phyloP scores from a whole-genome alignment of 2,113 vertebrate species.

The Eulemur rufifrons region DNA sequence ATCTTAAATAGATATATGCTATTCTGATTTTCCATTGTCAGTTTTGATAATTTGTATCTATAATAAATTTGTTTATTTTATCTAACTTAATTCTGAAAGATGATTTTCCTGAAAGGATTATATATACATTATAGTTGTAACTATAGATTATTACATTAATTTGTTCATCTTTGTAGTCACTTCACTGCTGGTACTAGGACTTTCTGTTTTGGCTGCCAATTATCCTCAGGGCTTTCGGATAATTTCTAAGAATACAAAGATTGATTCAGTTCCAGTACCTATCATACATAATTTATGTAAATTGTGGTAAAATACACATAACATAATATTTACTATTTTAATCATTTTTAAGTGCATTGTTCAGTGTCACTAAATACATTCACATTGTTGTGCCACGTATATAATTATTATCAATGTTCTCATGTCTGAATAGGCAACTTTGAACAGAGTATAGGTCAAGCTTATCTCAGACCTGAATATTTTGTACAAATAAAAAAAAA shows the following conservation, averaged over 20 bases:
- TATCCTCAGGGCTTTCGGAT: not conserved
- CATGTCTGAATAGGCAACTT: not conserved
- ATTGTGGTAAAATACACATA: not conserved
- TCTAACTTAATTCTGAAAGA: not conserved
- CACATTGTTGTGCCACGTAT: not conserved
- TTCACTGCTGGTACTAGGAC: not conserved
- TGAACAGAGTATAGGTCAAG: not conserved
- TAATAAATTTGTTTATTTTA: not conserved
- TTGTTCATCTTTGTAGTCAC: not conserved
- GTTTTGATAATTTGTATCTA: not conserved
- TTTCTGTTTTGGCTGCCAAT: not conserved
- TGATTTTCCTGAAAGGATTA: not conserved
- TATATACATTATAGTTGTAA: not conserved
- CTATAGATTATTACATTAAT: not conserved
- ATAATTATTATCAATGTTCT: not conserved
- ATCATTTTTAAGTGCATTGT: not conserved
- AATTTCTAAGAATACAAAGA: not conserved
- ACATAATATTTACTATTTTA: not conserved
- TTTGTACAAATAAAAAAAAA: not conserved
- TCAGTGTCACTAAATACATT: not conserved
- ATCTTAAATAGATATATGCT: not conserved
- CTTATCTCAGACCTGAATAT: not conserved
- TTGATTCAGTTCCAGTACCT: not conserved
- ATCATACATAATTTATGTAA: not conserved
- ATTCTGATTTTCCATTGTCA: not conserved